Conservation (phyloP, 2,113 vertebrate genomes). For the Phylloscopus trochiloides region DNA sequence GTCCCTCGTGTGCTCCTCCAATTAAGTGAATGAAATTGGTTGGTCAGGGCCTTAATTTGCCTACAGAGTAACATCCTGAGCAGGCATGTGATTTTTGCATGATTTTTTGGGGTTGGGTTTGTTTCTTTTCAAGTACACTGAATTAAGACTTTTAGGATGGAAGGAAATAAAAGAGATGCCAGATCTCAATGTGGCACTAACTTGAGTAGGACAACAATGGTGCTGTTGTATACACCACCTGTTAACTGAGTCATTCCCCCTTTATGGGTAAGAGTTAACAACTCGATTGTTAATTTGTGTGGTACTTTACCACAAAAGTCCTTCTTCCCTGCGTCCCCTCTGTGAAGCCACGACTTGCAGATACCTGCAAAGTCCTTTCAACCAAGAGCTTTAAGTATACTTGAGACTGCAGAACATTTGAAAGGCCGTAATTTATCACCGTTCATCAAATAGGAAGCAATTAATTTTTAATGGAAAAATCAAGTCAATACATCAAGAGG, state of each 20-base stretch:
- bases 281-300: not conserved
- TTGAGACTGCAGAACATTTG: not conserved
- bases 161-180: not conserved
- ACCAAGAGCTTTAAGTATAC: not conserved
- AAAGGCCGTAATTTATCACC: slow-evolving; percentile 39
- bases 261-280: not conserved
- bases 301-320: not conserved
- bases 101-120: not conserved
- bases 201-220: not conserved
- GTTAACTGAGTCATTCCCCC: not conserved
- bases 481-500: slow-evolving; percentile 27
- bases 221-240: not conserved
- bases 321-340: not conserved
- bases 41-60: not conserved
- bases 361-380: not conserved
- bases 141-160: not conserved
- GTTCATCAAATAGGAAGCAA: slow-evolving; percentile 49
- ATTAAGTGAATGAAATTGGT: not conserved
- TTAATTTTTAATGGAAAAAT: slow-evolving; percentile 61
- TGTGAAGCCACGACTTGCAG: not conserved
- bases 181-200: not conserved
- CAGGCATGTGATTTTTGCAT: not conserved
- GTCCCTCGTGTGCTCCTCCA: not conserved
- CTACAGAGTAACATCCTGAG: not conserved
- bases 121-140: not conserved